A percentile compares a stretch with the other conserved stretches of the same genome.
Conservation (phyloP, 2,888 invertebrate species). For the Periphyllus acericola region DNA sequence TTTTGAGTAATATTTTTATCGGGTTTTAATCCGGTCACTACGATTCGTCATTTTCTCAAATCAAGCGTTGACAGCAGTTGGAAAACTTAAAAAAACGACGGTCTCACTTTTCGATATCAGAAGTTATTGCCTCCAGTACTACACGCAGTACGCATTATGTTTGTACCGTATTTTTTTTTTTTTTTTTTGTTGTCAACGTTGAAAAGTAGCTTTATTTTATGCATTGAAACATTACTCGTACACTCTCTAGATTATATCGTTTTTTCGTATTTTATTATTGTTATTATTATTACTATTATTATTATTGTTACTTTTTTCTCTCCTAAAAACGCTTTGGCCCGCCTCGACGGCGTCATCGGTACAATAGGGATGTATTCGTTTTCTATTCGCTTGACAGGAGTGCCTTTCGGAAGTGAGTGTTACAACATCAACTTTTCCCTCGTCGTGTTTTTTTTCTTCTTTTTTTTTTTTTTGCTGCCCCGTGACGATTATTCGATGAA, state of each 20-base stretch:
- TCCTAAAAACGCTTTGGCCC: neutral
- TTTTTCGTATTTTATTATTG: neutral
- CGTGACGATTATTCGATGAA: conserved; percentile 16
- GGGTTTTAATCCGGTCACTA: too few species aligned
- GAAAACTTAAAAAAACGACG: too few species aligned
- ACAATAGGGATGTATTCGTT: conserved; percentile 11
- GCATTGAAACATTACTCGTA: neutral
- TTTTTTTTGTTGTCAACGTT: neutral
- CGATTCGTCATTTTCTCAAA: too few species aligned
- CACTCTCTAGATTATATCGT: neutral
- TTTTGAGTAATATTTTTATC: too few species aligned
- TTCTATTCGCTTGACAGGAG: conserved; percentile 25
- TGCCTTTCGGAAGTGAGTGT: conserved; percentile 27
- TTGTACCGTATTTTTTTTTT: neutral
- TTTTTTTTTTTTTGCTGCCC: neutral
- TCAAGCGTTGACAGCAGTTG: too few species aligned
- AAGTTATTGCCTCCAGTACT: neutral
- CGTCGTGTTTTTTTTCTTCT: neutral
- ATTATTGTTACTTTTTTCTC: neutral
- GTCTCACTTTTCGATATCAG: neutral
- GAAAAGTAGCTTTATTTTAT: neutral
- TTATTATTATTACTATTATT: neutral
- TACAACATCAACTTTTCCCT: conserved; percentile 21
- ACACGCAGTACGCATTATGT: neutral
- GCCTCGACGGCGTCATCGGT: conserved; percentile 25